Percentiles rank a stretch among this genome's conserved stretches.
phyloP scores from a whole-genome alignment of 2,797 vertebrate species.

The Gallinago nigripennis region DNA sequence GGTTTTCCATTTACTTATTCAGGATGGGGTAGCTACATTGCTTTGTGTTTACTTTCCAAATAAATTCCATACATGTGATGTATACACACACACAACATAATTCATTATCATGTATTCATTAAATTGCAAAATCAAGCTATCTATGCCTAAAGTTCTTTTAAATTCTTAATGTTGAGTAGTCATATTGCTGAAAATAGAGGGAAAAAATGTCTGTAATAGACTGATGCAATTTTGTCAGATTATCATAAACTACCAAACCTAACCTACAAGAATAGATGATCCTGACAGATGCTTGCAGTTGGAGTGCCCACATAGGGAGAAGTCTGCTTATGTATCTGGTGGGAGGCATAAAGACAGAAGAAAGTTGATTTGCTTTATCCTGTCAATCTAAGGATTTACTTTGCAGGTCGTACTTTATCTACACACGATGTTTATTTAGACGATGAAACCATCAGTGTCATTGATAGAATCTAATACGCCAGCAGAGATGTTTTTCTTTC shows the following conservation, averaged over 20 bases:
- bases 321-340: constrained; percentile 38
- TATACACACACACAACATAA: neutral
- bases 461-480: neutral
- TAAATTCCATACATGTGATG: neutral
- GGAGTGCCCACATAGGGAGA: constrained; percentile 55
- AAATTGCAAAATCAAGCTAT: neutral
- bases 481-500: constrained; percentile 18
- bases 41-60: neutral
- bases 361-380: constrained; percentile 60
- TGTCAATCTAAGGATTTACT: constrained; percentile 46
- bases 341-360: constrained; percentile 51
- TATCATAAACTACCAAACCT: constrained; percentile 25
- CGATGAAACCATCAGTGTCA: constrained; percentile 42
- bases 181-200: neutral
- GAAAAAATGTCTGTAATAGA: neutral
- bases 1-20: neutral
- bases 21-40: neutral
- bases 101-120: neutral
- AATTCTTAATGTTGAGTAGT: neutral
- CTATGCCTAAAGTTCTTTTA: neutral
- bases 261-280: constrained; percentile 43
- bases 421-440: constrained; percentile 52
- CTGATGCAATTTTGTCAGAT: constrained; percentile 27
- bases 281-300: constrained; percentile 52
- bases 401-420: constrained; percentile 53